Percentiles rank a stretch among this genome's conserved stretches.
Conservation (phyloP, 2,797 vertebrate species). For the Pseudochromis fuscus region DNA sequence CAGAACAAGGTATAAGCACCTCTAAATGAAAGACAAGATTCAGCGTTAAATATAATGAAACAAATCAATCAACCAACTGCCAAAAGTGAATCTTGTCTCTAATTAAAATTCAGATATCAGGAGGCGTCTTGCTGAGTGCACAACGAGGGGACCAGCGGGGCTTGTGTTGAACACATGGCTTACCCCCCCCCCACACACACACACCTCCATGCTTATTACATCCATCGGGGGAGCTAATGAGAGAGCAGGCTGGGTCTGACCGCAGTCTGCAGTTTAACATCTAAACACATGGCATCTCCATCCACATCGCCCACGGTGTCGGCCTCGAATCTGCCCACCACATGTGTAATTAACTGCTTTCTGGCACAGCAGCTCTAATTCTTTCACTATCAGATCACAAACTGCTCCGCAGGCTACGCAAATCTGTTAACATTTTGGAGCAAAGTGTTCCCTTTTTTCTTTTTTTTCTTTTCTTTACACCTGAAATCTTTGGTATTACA, state of each 20-base stretch:
- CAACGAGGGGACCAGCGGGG: constrained; percentile 36
- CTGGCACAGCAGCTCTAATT: constrained; percentile 74
- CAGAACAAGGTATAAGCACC: constrained; percentile 61
- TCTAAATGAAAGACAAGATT: constrained; percentile 58
- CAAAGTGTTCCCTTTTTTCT: constrained; percentile 44
- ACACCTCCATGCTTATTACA: constrained; percentile 71
- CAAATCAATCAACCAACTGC: constrained; percentile 59
- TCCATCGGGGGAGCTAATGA: constrained; percentile 77
- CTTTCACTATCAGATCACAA: constrained; percentile 78
- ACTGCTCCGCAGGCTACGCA: constrained; percentile 43
- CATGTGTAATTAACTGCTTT: constrained; percentile 82
- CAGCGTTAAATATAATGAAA: constrained; percentile 49
- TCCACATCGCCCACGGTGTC: constrained; percentile 80
- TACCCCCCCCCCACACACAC: not conserved
- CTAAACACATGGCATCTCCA: constrained; percentile 81
- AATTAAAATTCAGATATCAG: constrained; percentile 66
- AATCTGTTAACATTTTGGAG: constrained; percentile 53
- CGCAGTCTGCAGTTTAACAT: constrained; percentile 80
- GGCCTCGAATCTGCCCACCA: constrained; percentile 82
- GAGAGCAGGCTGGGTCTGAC: constrained; percentile 74
- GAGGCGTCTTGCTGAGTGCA: constrained; percentile 51
- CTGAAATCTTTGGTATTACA: constrained; percentile 44
- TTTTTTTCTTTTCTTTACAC: constrained; percentile 51
- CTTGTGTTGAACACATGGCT: constrained; percentile 63
- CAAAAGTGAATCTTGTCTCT: constrained; percentile 42